Conservation (phyloP, 2,888 invertebrate genomes). For the Ecdyonurus torrentis region DNA sequence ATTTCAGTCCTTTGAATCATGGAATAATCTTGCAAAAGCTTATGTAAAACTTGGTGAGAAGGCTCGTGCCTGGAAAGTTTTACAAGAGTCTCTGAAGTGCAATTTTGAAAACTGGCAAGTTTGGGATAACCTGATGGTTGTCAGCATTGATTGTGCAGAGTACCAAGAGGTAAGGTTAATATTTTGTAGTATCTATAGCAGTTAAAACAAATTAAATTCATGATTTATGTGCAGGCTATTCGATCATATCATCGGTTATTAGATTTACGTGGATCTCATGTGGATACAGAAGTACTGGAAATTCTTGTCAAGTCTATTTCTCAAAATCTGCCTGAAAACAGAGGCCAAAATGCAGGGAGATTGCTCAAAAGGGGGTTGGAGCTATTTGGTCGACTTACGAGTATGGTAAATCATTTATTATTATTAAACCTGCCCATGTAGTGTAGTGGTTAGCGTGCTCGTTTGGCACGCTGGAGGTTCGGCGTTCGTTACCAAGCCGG, state of each 20-base stretch:
- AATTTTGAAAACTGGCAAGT: constrained; percentile 89
- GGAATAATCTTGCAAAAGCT: constrained; percentile 95
- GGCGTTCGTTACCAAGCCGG: no score
- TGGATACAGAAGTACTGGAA: constrained; percentile 56
- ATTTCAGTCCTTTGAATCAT: constrained; percentile 77
- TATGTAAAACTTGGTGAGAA: constrained; percentile 79
- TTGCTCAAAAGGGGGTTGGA: constrained; percentile 40
- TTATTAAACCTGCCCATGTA: background rate
- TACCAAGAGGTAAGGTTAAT: constrained; percentile 61
- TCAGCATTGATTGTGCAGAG: constrained; percentile 71
- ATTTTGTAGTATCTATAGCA: no score
- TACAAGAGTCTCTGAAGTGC: constrained; percentile 79
- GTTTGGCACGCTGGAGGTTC: no score
- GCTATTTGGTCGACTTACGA: constrained; percentile 56
- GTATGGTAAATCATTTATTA: constrained; percentile 23
- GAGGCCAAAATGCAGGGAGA: constrained; percentile 30
- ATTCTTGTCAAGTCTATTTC: constrained; percentile 54
- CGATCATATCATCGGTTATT: constrained; percentile 69
- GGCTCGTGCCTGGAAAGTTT: constrained; percentile 61
- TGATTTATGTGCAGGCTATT: constrained; percentile 34
- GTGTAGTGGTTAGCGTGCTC: no score
- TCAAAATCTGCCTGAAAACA: constrained; percentile 41
- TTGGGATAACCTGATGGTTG: constrained; percentile 89
- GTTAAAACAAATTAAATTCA: background rate
- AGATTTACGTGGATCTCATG: constrained; percentile 65